Percentiles rank a stretch among this genome's conserved stretches.
Evolutionary conservation across 2,888 invertebrate species (phyloP).

Genomic region (Drosophila affinis): DNA sequence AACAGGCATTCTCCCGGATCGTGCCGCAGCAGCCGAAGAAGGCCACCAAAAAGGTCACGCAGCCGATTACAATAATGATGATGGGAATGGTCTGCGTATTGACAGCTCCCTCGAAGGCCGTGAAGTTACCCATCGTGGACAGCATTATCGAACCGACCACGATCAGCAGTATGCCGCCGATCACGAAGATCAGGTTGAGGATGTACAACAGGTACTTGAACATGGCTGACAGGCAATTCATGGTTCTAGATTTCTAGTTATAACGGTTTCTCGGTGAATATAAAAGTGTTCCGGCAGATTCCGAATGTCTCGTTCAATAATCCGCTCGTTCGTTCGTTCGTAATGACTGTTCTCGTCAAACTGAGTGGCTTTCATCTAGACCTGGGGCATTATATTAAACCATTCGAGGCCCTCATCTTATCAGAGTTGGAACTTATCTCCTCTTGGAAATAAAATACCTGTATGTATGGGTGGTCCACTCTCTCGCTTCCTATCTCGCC

Average conservation of each 20-base stretch:
- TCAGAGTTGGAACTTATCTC: constrained; percentile 26
- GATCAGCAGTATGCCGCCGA: constrained; percentile 89
- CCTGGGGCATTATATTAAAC: constrained; percentile 57
- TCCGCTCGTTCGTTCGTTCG: constrained; percentile 45
- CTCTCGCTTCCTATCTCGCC: constrained; percentile 4
- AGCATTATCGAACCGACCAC: constrained; percentile 88
- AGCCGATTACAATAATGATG: constrained; percentile 88
- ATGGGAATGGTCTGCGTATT: constrained; percentile 86
- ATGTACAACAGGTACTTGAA: constrained; percentile 81
- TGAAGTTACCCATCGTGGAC: constrained; percentile 85
- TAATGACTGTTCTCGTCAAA: constrained; percentile 44
- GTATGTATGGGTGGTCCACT: constrained; percentile 12
- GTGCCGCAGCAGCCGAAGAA: constrained; percentile 97
- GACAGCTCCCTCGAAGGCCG: constrained; percentile 83
- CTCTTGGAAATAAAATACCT: constrained; percentile 17
- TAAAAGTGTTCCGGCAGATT: background rate
- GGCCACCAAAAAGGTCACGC: constrained; percentile 90
- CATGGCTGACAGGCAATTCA: constrained; percentile 79
- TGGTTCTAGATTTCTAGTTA: constrained; percentile 53
- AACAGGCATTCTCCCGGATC: constrained; percentile 93
- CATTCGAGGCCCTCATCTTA: constrained; percentile 21
- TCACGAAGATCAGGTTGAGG: constrained; percentile 81
- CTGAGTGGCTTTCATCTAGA: constrained; percentile 42
- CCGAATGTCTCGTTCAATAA: constrained; percentile 19
- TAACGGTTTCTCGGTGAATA: constrained; percentile 18